Base-by-base conservation (phyloP, 2,113 vertebrate genomes). In the Myodes glareolus region DNA sequence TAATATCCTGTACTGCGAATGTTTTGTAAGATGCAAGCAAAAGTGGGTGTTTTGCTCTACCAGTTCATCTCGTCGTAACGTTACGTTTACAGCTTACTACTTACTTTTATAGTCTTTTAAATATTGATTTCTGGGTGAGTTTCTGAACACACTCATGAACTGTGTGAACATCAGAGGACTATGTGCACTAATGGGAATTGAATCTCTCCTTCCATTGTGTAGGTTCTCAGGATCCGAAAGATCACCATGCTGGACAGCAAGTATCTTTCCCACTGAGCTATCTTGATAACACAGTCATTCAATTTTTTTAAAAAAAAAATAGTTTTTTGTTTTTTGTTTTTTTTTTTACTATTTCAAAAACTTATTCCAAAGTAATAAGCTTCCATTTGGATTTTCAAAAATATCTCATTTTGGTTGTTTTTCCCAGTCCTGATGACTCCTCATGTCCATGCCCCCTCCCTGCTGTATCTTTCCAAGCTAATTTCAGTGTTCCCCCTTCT, bases 1-100 rank as follows among this genome's bases (percentile, higher is more conserved):
- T 82, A 92, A 82, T 92, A 88, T 86, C 58, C 31, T 63, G 11
- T 39, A 75, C 61, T 55, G 73, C 87, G 81, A 73, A 13, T 31
- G 7, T 19, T 45, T 81, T 39, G 73, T 17, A 82, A 80, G 58
- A 65, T 91, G 6, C 25, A 81, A 97, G 58, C 19, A 29, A 75
- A 25, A 94, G 72, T 55, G 5, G 45, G 5, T 5, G 68, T 81
- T 94, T 94, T 52, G 25, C 70, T 19, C 63, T 92, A 17, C 65
- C 31, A 36, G 42, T 65, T 82, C 11, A 12, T 91, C 29, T 90
- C 42, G 61, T 70, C 50, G 73, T 91, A 82, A 72, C 45, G 33
- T 94, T 82, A 85, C n/a, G 9, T 70, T 13, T 50, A 73, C 33
- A 23, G 4, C 85, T 25, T 88, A 7, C 52, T 78, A 47, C 2